Evolutionary conservation across 2,797 vertebrate genomes (phyloP).

Genomic region (Limosa lapponica): DNA sequence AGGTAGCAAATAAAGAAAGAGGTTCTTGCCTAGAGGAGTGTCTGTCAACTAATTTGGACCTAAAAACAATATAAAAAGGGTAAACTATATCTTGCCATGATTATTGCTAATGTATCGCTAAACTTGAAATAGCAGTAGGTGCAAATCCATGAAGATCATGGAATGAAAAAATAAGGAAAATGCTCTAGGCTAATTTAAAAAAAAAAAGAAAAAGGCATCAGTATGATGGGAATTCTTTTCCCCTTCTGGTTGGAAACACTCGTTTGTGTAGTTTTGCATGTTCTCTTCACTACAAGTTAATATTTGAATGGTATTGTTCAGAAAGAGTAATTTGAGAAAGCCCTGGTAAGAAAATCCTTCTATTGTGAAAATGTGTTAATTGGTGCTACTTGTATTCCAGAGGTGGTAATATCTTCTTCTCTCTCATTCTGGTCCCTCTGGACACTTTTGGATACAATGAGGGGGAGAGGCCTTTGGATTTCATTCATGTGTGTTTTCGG

Average conservation of each 20-base stretch:
- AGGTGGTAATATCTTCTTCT: constrained; percentile 48
- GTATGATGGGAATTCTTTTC: not conserved
- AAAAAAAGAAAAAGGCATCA: not conserved
- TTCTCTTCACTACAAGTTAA: not conserved
- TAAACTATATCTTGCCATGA: not conserved
- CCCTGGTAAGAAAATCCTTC: not conserved
- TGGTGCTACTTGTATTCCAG: constrained; percentile 28
- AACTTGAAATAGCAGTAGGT: not conserved
- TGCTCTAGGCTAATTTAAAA: not conserved
- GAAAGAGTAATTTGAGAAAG: constrained; percentile 23
- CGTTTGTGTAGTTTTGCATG: not conserved
- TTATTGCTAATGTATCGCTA: not conserved
- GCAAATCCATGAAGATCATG: not conserved
- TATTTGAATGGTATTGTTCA: constrained; percentile 41
- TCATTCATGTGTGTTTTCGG: not conserved
- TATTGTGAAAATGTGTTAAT: constrained; percentile 46
- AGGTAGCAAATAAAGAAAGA: not conserved
- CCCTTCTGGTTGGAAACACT: not conserved
- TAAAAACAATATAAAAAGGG: not conserved
- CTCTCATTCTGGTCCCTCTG: not conserved
- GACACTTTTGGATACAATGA: not conserved
- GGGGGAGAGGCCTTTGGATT: not conserved
- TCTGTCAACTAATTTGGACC: not conserved
- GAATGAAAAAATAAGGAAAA: not conserved
- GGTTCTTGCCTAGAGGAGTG: not conserved